phyloP scores from a whole-genome alignment of 2,888 invertebrate species.

The Ophion obscuratus region DNA sequence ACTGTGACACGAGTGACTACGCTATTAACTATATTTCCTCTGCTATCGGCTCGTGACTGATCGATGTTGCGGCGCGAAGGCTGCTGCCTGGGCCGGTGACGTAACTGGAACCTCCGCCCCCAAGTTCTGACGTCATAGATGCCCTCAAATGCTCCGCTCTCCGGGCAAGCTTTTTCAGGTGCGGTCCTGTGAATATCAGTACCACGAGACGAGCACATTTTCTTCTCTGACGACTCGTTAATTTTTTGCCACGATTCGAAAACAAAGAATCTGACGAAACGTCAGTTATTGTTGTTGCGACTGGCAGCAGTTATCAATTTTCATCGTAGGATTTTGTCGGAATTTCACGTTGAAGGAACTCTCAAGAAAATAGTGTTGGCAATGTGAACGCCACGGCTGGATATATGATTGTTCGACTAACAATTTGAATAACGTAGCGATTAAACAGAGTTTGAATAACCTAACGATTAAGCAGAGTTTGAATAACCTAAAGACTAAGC shows the following conservation, averaged over 20 bases:
- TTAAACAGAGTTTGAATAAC: no score
- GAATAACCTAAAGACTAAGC: no score
- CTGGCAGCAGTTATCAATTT: neutral
- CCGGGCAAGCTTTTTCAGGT: constrained; percentile 54
- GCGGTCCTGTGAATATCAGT: constrained; percentile 44
- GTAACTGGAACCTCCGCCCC: constrained; percentile 78
- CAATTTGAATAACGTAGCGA: no score
- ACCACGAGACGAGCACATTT: constrained; percentile 24
- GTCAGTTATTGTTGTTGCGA: neutral
- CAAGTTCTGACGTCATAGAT: constrained; percentile 80
- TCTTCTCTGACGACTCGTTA: constrained; percentile 3
- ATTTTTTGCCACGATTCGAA: neutral
- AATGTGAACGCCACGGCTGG: neutral
- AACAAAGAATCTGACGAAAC: neutral
- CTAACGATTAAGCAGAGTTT: no score
- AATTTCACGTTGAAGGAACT: neutral
- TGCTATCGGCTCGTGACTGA: constrained; percentile 72
- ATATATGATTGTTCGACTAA: neutral
- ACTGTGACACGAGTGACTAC: constrained; percentile 44
- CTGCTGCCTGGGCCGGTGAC: constrained; percentile 76
- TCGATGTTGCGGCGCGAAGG: constrained; percentile 77
- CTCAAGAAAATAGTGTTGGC: neutral
- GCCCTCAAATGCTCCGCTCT: constrained; percentile 79
- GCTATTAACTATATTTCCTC: constrained; percentile 69
- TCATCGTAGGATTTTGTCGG: neutral